These are phyloP conservation scores for Pitangus sulphuratus DNA, from an alignment of 2,797 vertebrate species.

Conservation along the genomic window DNA sequence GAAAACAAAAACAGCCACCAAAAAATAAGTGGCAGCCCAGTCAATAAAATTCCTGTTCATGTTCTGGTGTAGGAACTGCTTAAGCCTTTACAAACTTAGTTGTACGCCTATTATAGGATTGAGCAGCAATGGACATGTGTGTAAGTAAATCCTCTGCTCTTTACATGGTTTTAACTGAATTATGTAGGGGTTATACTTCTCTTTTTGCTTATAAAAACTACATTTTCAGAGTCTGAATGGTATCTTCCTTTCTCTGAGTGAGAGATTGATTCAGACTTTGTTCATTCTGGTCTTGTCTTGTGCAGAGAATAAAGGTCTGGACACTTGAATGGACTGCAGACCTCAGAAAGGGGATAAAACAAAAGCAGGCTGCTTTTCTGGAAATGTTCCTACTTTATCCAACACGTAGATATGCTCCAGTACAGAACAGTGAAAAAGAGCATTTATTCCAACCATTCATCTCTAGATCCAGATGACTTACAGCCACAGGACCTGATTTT, in stretches of 20 bases:
- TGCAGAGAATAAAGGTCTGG: neutral
- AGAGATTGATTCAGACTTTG: neutral
- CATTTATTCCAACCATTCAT: neutral
- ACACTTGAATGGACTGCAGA: neutral
- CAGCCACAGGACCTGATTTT: neutral
- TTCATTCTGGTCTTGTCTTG: neutral
- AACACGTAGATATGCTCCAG: neutral
- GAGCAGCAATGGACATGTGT: neutral
- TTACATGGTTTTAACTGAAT: neutral
- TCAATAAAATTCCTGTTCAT: neutral
- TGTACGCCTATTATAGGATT: neutral
- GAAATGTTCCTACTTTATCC: neutral
- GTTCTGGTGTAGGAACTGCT: neutral
- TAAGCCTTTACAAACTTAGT: neutral
- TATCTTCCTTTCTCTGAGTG: neutral
- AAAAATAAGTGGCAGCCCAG: neutral
- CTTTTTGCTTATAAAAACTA: neutral
- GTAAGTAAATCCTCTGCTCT: neutral
- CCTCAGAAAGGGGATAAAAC: neutral
- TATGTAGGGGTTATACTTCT: neutral
- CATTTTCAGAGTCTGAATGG: neutral
- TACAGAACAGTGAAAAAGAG: neutral
- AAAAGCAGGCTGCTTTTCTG: neutral
- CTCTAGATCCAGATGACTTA: neutral
- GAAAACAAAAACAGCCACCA: accelerated